These are phyloP conservation scores for Sinohyriopsis cumingii DNA, from an alignment of 2,888 invertebrate genomes.

Conservation along the genomic window DNA sequence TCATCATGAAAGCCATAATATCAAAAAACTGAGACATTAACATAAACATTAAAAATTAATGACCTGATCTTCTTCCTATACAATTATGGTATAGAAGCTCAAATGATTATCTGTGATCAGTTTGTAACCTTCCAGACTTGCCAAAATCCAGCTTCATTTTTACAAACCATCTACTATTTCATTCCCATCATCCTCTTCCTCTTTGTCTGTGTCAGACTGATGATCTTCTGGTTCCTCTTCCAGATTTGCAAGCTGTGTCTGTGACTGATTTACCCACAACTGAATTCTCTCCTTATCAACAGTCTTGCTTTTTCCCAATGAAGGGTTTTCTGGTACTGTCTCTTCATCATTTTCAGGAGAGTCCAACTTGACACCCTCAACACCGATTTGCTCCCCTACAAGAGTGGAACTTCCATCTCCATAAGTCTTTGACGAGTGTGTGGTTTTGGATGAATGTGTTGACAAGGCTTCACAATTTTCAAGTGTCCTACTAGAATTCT, in stretches of 20 bases:
- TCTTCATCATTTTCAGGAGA: conserved; percentile 10
- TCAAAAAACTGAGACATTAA: too few relatives aligned
- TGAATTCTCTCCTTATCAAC: conserved; percentile 66
- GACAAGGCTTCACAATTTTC: conserved; percentile 60
- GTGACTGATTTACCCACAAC: conserved; percentile 66
- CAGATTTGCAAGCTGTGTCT: conserved; percentile 41
- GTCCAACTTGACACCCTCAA: conserved; percentile 5
- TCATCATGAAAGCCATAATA: too few relatives aligned
- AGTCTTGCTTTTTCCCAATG: conserved; percentile 37
- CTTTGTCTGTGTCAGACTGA: too few relatives aligned
- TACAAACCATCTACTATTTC: too few relatives aligned
- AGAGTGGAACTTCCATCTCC: conserved; percentile 52
- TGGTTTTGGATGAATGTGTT: conserved; percentile 57
- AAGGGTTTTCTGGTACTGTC: neutral
- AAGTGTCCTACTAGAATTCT: conserved; percentile 62
- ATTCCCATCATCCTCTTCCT: too few relatives aligned
- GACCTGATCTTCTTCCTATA: too few relatives aligned
- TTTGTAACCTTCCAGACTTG: too few relatives aligned
- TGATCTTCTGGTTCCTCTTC: conserved; percentile 11
- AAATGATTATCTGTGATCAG: too few relatives aligned
- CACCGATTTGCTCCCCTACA: conserved; percentile 27
- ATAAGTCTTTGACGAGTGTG: conserved; percentile 59
- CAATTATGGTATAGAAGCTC: too few relatives aligned
- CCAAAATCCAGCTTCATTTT: too few relatives aligned
- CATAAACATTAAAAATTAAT: too few relatives aligned